These are phyloP conservation scores for Tachysurus fulvidraco DNA, from an alignment of 2,113 vertebrate genomes.

Conservation along the genomic window DNA sequence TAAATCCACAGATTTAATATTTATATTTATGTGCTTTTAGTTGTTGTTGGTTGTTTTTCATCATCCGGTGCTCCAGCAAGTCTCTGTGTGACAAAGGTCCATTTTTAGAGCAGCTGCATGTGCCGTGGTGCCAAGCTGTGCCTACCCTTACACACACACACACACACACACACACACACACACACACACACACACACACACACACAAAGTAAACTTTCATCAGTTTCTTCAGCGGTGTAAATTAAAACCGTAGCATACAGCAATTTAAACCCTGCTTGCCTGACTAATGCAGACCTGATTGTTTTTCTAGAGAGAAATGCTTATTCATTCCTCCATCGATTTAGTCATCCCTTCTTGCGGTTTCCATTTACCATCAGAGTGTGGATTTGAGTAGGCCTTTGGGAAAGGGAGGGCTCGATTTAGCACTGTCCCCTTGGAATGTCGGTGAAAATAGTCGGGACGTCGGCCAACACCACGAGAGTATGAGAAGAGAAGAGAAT, in stretches of 20 bases:
- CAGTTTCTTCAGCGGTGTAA: not conserved
- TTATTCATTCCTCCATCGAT: slow-evolving; percentile 31
- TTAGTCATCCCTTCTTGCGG: slow-evolving; percentile 26
- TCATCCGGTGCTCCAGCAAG: not conserved
- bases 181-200: not conserved
- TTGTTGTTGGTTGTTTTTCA: not conserved
- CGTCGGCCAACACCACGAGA: slow-evolving; percentile 59
- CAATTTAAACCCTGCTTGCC: not conserved
- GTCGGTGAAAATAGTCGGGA: slow-evolving; percentile 62
- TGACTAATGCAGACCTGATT: not conserved
- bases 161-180: slow-evolving; percentile 21
- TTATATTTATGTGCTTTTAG: not conserved
- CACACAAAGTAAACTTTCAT: not conserved
- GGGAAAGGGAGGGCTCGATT: slow-evolving; percentile 52
- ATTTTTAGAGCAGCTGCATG: slow-evolving; percentile 52
- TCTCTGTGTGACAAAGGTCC: slow-evolving; percentile 44
- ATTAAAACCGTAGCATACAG: not conserved
- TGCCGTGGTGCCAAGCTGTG: slow-evolving; percentile 50
- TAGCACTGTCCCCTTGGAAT: slow-evolving; percentile 60
- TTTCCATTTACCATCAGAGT: slow-evolving; percentile 48
- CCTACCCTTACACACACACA: slow-evolving; percentile 17
- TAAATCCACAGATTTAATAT: not conserved
- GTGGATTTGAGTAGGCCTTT: slow-evolving; percentile 54
- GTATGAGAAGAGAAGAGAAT: slow-evolving; percentile 25
- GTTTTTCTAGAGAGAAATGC: not conserved